Conservation (phyloP, 2,113 vertebrate species). For the Hiodon alosoides region DNA sequence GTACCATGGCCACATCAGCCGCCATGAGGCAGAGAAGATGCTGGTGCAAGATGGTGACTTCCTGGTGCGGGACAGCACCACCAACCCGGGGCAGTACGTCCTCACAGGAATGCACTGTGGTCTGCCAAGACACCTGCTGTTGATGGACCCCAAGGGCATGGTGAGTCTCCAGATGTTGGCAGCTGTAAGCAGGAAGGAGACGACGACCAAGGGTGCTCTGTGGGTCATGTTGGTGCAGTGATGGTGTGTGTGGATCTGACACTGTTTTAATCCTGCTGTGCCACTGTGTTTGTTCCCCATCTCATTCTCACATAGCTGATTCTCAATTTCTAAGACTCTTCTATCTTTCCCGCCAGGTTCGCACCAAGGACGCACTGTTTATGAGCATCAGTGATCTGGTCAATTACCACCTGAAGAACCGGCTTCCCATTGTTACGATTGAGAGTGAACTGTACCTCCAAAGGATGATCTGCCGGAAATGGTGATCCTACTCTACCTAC, state of each 20-base stretch:
- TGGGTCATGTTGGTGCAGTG: no score
- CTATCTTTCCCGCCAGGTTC: constrained; percentile 62
- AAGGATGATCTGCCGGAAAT: constrained; percentile 75
- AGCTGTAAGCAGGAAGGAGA: no score
- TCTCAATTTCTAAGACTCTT: no score
- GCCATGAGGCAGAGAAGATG: constrained; percentile 80
- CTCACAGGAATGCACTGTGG: constrained; percentile 89
- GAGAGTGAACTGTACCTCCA: constrained; percentile 91
- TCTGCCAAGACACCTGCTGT: constrained; percentile 87
- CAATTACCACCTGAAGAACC: constrained; percentile 83
- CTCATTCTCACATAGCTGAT: not conserved
- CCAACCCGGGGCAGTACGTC: constrained; percentile 91
- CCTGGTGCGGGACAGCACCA: constrained; percentile 87
- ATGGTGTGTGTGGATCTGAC: no score
- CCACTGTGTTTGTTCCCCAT: no score
- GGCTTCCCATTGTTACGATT: constrained; percentile 86
- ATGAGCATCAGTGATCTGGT: constrained; percentile 96
- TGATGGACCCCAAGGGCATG: constrained; percentile 95
- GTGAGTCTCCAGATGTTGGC: constrained; percentile 59
- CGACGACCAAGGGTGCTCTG: no score
- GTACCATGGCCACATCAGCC: constrained; percentile 94
- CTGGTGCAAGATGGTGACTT: constrained; percentile 86
- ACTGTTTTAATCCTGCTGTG: no score
- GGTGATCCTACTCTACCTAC: constrained; percentile 44
- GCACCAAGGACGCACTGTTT: constrained; percentile 93